Conservation (phyloP, 2,888 invertebrate species). For the Drosophila vallismaia region DNA sequence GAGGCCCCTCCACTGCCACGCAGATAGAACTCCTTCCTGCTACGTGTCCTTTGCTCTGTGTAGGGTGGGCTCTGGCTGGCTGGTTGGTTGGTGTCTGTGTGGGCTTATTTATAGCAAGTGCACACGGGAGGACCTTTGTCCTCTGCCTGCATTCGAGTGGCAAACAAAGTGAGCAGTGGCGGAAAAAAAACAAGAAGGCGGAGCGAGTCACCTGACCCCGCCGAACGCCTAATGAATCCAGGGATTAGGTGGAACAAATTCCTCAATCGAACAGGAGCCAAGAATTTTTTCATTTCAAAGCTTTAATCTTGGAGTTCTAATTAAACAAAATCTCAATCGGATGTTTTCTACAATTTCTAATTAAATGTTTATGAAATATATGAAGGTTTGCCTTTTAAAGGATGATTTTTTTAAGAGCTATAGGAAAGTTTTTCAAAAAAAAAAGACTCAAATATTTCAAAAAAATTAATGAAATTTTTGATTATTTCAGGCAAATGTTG, state of each 20-base stretch:
- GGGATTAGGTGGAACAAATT: constrained; percentile 16
- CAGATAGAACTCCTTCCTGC: constrained; percentile 44
- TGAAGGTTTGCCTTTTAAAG: no score
- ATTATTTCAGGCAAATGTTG: no score
- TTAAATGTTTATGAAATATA: neutral
- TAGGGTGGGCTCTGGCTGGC: neutral
- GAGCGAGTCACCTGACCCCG: constrained; percentile 18
- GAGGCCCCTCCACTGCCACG: constrained; percentile 22
- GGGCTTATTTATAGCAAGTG: constrained; percentile 39
- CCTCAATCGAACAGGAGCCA: constrained; percentile 31
- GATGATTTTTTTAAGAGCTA: no score
- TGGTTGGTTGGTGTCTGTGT: constrained; percentile 9
- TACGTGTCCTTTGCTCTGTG: constrained; percentile 25
- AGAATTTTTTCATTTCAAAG: constrained; percentile 30
- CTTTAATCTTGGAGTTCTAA: constrained; percentile 15
- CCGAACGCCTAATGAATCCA: constrained; percentile 35
- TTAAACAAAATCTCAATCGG: constrained; percentile 18
- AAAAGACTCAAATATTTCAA: no score
- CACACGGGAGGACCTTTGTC: constrained; percentile 37
- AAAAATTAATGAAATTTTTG: no score
- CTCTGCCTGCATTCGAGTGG: constrained; percentile 33
- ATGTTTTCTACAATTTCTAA: constrained; percentile 1
- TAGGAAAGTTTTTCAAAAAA: no score
- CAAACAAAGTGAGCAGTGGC: constrained; percentile 30
- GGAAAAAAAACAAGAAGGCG: constrained; percentile 3